phyloP scores from a whole-genome alignment of 2,888 invertebrate genomes.

The Oscheius onirici region DNA sequence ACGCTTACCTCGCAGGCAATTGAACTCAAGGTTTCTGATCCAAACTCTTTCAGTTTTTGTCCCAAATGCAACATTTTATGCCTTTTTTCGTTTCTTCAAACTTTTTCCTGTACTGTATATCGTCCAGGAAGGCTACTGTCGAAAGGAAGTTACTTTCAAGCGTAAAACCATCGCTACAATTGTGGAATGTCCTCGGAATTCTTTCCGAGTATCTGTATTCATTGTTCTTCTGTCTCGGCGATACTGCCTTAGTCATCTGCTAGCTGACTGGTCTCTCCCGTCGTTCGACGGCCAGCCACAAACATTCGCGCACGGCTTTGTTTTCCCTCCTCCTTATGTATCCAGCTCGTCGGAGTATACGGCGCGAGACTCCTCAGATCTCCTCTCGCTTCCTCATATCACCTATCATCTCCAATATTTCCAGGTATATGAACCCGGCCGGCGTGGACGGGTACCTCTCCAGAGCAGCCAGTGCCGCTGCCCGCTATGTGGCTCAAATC shows the following conservation, averaged over 20 bases:
- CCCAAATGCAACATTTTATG: too few relatives aligned
- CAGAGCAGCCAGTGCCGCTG: conserved; percentile 44
- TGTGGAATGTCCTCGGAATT: too few relatives aligned
- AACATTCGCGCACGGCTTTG: conserved; percentile 31
- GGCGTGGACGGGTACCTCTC: conserved; percentile 34
- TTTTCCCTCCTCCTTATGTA: conserved; percentile 30
- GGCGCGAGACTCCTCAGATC: conserved; percentile 4
- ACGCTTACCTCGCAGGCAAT: too few relatives aligned
- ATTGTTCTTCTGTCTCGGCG: conserved; percentile 8
- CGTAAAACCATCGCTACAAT: too few relatives aligned
- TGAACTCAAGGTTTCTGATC: too few relatives aligned
- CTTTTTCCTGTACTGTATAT: too few relatives aligned
- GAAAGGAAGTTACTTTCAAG: too few relatives aligned
- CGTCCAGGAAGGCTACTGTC: too few relatives aligned
- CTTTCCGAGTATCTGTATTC: neutral
- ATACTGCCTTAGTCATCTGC: conserved; percentile 20
- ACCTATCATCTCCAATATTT: neutral
- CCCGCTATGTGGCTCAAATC: conserved; percentile 45
- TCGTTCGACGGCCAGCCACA: conserved; percentile 4
- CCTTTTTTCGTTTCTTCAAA: too few relatives aligned
- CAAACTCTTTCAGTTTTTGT: too few relatives aligned
- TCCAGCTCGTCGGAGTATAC: conserved; percentile 27
- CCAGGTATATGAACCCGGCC: conserved; percentile 11
- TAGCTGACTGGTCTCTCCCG: conserved; percentile 21
- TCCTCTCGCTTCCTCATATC: conserved; percentile 12